Evolutionary conservation across 35 echinoderm and acorn worm species (phyloP), one percentile per base, ranked within the genome.

Genomic region (Ophioderma brevispina): DNA sequence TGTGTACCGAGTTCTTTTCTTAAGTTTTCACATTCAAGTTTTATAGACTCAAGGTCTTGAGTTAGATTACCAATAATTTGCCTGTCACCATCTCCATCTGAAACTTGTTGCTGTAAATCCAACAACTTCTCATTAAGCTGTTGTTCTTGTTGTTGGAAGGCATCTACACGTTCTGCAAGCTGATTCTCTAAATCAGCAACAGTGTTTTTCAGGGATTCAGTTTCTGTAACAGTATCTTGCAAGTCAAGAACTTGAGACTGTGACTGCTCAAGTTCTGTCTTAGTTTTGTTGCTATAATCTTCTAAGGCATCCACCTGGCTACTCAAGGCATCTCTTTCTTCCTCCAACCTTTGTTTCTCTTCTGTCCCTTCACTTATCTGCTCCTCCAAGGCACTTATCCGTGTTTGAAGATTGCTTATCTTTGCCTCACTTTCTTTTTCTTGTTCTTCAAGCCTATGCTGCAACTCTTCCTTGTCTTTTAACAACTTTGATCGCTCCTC

Each of bases 341-440:
- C 59, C 23, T 70, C 59, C n/a, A 70, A 70, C 59, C 59, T 8
- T 30, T 25, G n/a, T 15, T 78, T 75, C 64, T 31, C 34, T 32
- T 43, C 86, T 25, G 32, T n/a, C 39, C 23, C 25, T 41, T 34
- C 50, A n/a, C 36, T 19, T 32, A 33, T 32, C 39, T 32, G 19
- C 15, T 87, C 70, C 31, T 0, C 46, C 31, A 87, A 37, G 36
- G 80, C 33, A 79, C 64, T 63, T 78, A 89, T 88, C n/a, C 50
- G 49, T 34, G 64, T 59, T 37, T 89, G 35, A 11, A 94, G 18
- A 39, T 94, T 86, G 14, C 50, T 34, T 18, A 97, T 93, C 78
- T 98, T 84, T 25, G 64, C 78, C 55, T 98, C 96, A 70, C 36
- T 84, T 78, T 98, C 96, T 89, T 94, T 93, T 64, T 93, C 82